Base-by-base conservation (phyloP, 1,140 invertebrate genomes). In the Megalonaias nervosa region DNA sequence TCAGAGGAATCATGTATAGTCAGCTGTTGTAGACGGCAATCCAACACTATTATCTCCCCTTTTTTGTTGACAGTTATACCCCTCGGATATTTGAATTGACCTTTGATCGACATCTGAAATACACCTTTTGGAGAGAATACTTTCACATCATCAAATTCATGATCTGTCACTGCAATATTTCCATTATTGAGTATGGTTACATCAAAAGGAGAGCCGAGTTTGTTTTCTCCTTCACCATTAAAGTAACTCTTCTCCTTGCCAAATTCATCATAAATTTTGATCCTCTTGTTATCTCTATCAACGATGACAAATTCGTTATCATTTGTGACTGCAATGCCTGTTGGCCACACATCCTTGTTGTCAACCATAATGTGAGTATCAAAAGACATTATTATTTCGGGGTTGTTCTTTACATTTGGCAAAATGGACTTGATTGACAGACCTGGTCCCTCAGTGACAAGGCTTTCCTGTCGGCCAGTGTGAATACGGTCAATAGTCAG, bases 81-180 rank as follows among this genome's bases (percentile, higher is more conserved):
- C 16, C 88, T 76, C 31, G 89, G 89, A 82, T 90, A 84, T 60
- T 87, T 82, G 23, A 89, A 84, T n/a, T 82, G 74, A 14, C 87
- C 87, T 17, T 74, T 78, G 23, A 89, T 83, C 23, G 79, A 73
- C 17, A 67, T 75, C 13, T 84, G 67, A 75, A 74, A 83, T 31
- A 81, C 73, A 31, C 89, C 88, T 16, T 74, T 74, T 2, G 62
- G 60, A n/a, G 79, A 82, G 70, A 86, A 90, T 21, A 89, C 75
- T 65, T 89, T 89, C 19, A 89, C 84, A 67, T 86, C 78, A 60
- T 88, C 87, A 59, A 74, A 77, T 57, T 84, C 86, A 64, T 88
- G 83, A 65, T 90, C 89, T 19, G 86, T 87, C 1, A 90, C 84
- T 17, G 85, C 88, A 16, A 90, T 81, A n/a, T 85, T 83, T 13